These are phyloP conservation scores for Hycleus cichorii DNA, from an alignment of 1,140 invertebrate genomes.

Conservation along the genomic window DNA sequence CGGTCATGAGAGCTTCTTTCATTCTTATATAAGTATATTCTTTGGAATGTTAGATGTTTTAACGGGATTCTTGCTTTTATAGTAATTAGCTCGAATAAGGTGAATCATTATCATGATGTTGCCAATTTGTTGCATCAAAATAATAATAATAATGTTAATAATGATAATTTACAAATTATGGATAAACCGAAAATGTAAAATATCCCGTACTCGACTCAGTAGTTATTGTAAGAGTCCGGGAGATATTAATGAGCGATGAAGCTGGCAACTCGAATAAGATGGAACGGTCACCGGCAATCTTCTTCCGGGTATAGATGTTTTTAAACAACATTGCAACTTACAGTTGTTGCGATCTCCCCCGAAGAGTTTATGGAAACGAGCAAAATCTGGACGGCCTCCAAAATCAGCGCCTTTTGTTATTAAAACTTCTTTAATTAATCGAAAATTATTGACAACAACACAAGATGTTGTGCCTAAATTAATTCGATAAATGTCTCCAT, in stretches of 20 bases:
- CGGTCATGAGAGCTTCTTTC: no score
- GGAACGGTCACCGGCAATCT: background rate
- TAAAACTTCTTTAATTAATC: conserved; percentile 68
- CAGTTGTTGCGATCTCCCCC: conserved; percentile 69
- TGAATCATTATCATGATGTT: no score
- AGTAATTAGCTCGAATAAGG: conserved; percentile 12
- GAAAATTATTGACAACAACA: conserved; percentile 68
- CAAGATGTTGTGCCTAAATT: conserved; percentile 62
- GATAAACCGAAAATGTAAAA: background rate
- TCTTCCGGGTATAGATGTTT: conserved; percentile 16
- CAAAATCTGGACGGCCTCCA: conserved; percentile 72
- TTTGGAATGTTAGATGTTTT: conserved; percentile 21
- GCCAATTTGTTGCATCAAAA: conserved; percentile 1
- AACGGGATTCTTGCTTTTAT: conserved; percentile 25
- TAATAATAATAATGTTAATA: background rate
- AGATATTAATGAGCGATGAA: conserved; percentile 23
- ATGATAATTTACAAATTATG: background rate
- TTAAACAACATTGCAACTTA: conserved; percentile 47
- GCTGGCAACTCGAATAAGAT: conserved; percentile 12
- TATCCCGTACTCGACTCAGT: conserved; percentile 19
- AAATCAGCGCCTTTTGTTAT: conserved; percentile 73
- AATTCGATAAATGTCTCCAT: conserved; percentile 70
- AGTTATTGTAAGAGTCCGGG: conserved; percentile 15
- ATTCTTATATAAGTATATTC: background rate
- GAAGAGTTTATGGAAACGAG: conserved; percentile 66